A percentile compares a stretch with the other conserved stretches of the same genome.
phyloP scores from a whole-genome alignment of 2,888 invertebrate genomes.

The Steromphala cineraria region DNA sequence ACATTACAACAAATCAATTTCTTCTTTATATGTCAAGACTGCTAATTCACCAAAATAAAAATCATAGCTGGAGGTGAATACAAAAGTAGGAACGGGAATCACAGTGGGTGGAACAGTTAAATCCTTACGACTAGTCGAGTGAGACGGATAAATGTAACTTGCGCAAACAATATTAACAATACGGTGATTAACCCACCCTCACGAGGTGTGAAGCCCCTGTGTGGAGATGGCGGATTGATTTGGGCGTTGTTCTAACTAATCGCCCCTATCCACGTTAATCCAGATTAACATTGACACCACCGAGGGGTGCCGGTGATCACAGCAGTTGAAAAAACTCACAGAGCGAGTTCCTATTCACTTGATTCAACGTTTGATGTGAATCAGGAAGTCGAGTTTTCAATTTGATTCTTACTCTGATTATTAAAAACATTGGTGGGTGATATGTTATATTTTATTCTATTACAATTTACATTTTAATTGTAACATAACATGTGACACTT shows the following conservation, averaged over 20 bases:
- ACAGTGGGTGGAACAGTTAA: neutral
- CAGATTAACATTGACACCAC: neutral
- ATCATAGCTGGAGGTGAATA: neutral
- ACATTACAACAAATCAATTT: too few species aligned
- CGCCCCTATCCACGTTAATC: neutral
- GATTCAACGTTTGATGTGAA: too few species aligned
- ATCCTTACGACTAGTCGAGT: neutral
- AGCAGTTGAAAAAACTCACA: neutral
- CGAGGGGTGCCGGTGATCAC: too few species aligned
- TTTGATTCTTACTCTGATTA: too few species aligned
- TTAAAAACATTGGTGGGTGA: too few species aligned
- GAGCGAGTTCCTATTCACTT: neutral
- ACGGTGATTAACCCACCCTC: neutral
- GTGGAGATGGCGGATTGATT: neutral
- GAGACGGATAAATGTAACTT: neutral
- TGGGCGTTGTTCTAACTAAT: neutral
- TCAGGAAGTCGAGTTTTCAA: too few species aligned
- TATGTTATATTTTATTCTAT: too few species aligned
- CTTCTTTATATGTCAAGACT: too few species aligned
- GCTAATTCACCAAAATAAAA: too few species aligned
- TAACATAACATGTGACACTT: too few species aligned
- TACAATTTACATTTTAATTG: too few species aligned
- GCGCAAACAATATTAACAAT: conserved; percentile 17
- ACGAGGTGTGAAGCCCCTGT: neutral
- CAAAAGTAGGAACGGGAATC: neutral